A percentile compares a stretch with the other conserved stretches of the same genome.
These are phyloP conservation scores for Bombus huntii DNA, from an alignment of 1,140 invertebrate genomes.

Conservation along the genomic window DNA sequence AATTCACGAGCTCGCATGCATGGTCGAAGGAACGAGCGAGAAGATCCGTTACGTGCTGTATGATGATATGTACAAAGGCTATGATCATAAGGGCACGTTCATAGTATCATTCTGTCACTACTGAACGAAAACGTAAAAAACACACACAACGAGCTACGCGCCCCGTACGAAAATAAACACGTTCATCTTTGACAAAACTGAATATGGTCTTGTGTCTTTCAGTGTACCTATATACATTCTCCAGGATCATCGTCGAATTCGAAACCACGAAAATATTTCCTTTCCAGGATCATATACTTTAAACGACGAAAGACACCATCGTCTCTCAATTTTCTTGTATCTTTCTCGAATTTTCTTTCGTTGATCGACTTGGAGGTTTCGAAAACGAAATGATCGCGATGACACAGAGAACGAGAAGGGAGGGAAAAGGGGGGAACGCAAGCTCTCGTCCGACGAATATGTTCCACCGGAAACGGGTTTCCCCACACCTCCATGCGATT, in stretches of 20 bases:
- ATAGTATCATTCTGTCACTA: slow-evolving; percentile 24
- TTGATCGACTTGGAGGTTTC: background rate
- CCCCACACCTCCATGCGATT: slow-evolving; percentile 52
- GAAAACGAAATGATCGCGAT: slow-evolving; percentile 1
- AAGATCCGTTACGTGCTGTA: slow-evolving; percentile 53
- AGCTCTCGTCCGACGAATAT: slow-evolving; percentile 13
- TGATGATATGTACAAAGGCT: slow-evolving; percentile 44
- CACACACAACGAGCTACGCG: slow-evolving; percentile 43
- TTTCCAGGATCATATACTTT: background rate
- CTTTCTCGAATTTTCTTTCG: too few relatives aligned
- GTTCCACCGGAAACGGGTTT: slow-evolving; percentile 7
- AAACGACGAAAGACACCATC: background rate
- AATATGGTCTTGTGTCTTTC: background rate
- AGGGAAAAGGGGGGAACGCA: background rate
- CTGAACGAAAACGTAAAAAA: slow-evolving; percentile 37
- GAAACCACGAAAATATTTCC: background rate
- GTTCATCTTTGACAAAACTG: background rate
- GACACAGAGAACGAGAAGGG: background rate
- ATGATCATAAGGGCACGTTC: slow-evolving; percentile 27
- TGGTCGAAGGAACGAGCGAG: slow-evolving; percentile 44
- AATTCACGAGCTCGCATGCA: slow-evolving; percentile 62
- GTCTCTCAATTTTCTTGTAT: background rate
- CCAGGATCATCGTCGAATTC: background rate
- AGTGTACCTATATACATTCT: background rate
- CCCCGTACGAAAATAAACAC: background rate